These are phyloP conservation scores for Epizoanthus illoricatus DNA, from an alignment of 92 coral and sea anemone genomes.

Conservation along the genomic window DNA sequence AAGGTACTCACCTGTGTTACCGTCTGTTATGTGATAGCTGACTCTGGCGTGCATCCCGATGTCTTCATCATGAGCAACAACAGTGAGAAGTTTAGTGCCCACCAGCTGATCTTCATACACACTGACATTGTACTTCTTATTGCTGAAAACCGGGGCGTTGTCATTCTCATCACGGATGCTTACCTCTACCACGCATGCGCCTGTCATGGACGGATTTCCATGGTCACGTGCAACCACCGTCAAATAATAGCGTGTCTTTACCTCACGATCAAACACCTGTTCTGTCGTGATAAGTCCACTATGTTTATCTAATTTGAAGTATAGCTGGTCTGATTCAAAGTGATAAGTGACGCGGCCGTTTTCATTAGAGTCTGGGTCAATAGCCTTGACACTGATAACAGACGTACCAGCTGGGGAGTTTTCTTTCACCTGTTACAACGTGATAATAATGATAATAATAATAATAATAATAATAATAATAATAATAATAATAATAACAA, in stretches of 20 bases:
- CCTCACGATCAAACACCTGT: constrained; percentile 80
- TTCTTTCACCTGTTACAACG: constrained; percentile 49
- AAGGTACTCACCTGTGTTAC: constrained; percentile 55
- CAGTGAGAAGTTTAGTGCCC: constrained; percentile 59
- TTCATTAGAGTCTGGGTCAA: constrained; percentile 71
- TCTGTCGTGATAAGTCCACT: constrained; percentile 80
- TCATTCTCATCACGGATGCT: constrained; percentile 84
- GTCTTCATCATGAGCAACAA: constrained; percentile 78
- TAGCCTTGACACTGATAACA: constrained; percentile 78
- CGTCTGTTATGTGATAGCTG: constrained; percentile 78
- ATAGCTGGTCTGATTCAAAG: constrained; percentile 37
- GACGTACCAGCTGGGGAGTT: constrained; percentile 82
- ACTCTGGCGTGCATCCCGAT: constrained; percentile 78
- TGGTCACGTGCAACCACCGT: constrained; percentile 79
- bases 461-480: neutral
- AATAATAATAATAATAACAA: too few species aligned
- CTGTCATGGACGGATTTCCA: constrained; percentile 51
- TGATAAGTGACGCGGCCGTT: constrained; percentile 73
- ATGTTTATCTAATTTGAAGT: constrained; percentile 55
- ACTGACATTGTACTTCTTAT: constrained; percentile 56
- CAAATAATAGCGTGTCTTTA: constrained; percentile 53
- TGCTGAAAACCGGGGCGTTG: constrained; percentile 71
- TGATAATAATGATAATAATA: neutral
- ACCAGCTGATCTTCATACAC: constrained; percentile 64
- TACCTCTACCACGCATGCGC: constrained; percentile 57